phyloP scores from a whole-genome alignment of 1,140 invertebrate genomes.

The Hypothenemus hampei region DNA sequence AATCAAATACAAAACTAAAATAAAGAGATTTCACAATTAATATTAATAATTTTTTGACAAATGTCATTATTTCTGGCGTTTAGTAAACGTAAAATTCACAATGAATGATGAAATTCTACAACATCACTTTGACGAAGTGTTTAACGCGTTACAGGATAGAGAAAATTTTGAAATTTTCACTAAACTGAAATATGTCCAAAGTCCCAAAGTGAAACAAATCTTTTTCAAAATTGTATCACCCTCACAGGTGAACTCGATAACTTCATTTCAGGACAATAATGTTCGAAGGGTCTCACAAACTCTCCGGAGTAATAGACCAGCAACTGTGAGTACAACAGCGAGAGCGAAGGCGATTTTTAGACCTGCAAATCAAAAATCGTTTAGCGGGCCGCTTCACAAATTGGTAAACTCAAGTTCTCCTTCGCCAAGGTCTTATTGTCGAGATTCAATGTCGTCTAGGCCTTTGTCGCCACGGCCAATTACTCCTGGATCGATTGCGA shows the following conservation, averaged over 20 bases:
- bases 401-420: neutral
- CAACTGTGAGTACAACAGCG: constrained; percentile 4
- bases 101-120: constrained; percentile 29
- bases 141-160: constrained; percentile 26
- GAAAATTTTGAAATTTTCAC: constrained; percentile 33
- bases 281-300: neutral
- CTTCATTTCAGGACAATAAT: neutral
- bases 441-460: constrained; percentile 1
- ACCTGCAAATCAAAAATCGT: neutral
- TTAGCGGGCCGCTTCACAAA: neutral
- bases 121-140: constrained; percentile 31
- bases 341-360: constrained; percentile 5
- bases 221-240: constrained; percentile 22
- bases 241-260: constrained; percentile 3
- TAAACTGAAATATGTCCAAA: constrained; percentile 9
- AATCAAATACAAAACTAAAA: too few species aligned
- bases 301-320: constrained; percentile 1
- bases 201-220: constrained; percentile 20
- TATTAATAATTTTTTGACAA: too few species aligned
- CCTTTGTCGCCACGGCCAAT: neutral
- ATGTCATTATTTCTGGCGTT: too few species aligned
- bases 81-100: constrained; percentile 26
- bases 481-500: neutral
- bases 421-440: neutral
- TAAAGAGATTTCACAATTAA: too few species aligned